phyloP scores from a whole-genome alignment of 37 sponge, comb jelly and placozoan genomes.

The Haliclona indistincta region DNA sequence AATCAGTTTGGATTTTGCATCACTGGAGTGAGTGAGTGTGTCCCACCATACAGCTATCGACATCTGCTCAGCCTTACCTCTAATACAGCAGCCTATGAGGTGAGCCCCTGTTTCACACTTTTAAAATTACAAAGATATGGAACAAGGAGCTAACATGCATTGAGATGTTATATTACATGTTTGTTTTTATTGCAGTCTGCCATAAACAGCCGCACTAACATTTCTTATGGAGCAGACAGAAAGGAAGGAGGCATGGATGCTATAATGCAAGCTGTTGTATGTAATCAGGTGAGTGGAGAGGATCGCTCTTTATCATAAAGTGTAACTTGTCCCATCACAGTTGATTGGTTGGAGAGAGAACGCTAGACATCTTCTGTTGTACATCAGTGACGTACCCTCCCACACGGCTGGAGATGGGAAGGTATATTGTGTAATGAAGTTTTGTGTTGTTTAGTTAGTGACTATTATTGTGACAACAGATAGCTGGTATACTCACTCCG shows the following conservation, averaged over 20 bases:
- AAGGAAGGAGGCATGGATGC: not conserved
- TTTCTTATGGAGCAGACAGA: not conserved
- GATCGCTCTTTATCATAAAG: not conserved
- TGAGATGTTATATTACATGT: no score
- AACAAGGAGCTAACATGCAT: no score
- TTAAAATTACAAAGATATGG: no score
- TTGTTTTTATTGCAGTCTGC: no score
- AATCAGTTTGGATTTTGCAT: no score
- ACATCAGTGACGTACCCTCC: conserved; percentile 40
- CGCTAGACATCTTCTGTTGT: conserved; percentile 38
- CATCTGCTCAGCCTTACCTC: no score
- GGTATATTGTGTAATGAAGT: no score
- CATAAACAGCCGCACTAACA: no score
- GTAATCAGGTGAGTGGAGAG: not conserved
- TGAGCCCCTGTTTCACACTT: no score
- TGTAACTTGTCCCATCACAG: not conserved
- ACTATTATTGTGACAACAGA: not conserved
- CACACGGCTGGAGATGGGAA: conserved; percentile 77
- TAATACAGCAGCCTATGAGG: no score
- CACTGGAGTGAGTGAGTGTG: no score
- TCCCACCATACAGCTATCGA: no score
- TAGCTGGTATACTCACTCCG: conserved; percentile 53
- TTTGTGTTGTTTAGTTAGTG: not conserved
- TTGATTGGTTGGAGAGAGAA: conserved; percentile 57
- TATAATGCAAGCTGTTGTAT: not conserved